A percentile compares a stretch with the other conserved stretches of the same genome.
phyloP scores from a whole-genome alignment of 2,888 invertebrate species.

The Cactoblastis cactorum region DNA sequence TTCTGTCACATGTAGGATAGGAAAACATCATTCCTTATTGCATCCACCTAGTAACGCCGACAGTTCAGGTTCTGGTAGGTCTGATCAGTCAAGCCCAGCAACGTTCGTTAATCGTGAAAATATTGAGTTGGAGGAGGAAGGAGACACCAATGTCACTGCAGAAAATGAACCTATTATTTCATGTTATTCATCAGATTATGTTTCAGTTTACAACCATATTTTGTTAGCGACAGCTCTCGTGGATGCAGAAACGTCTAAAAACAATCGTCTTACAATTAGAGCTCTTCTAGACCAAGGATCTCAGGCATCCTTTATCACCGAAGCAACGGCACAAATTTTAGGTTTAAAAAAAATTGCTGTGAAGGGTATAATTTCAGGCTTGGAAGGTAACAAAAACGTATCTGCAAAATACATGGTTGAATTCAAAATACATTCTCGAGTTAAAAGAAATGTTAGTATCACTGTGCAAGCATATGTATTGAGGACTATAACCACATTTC shows the following conservation, averaged over 20 bases:
- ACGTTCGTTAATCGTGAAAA: not conserved
- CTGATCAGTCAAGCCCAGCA: not conserved
- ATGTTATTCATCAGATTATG: not conserved
- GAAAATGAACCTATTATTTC: not conserved
- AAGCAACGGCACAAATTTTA: not conserved
- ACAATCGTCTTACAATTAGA: not conserved
- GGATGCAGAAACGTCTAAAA: not conserved
- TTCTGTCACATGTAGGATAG: no score
- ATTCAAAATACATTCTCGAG: not conserved
- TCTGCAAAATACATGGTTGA: not conserved
- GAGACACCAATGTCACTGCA: no score
- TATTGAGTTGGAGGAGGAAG: not conserved
- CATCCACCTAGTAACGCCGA: not conserved
- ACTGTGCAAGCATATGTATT: constrained; percentile 3
- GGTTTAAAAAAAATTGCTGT: not conserved
- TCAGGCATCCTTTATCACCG: not conserved
- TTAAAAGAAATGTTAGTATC: not conserved
- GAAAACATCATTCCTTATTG: constrained; percentile 6
- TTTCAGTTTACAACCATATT: not conserved
- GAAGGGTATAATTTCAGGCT: not conserved
- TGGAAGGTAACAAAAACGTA: not conserved
- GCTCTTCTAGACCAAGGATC: not conserved
- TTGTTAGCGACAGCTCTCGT: not conserved
- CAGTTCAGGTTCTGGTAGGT: not conserved
- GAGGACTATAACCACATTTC: constrained; percentile 1